phyloP scores from a whole-genome alignment of 2,888 invertebrate species.

The Polyploca ridens region DNA sequence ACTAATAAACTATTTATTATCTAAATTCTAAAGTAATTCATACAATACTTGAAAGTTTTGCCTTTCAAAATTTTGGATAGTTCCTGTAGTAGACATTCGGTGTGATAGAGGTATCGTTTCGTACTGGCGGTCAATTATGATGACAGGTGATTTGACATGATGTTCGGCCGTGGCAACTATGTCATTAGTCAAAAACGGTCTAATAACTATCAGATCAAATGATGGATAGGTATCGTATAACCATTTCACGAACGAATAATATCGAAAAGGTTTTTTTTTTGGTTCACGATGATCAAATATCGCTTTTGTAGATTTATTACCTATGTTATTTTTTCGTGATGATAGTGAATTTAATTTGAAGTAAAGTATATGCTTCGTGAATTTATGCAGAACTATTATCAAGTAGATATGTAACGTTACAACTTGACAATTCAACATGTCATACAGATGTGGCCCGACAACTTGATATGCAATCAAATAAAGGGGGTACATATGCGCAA shows the following conservation, averaged over 20 bases:
- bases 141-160: too few relatives aligned
- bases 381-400: slow-evolving; percentile 12
- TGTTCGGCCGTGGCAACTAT: too few relatives aligned
- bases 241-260: slow-evolving; percentile 24
- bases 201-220: too few relatives aligned
- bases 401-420: slow-evolving; percentile 24
- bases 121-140: too few relatives aligned
- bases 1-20: too few relatives aligned
- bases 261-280: neutral
- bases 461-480: slow-evolving; percentile 54
- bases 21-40: too few relatives aligned
- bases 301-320: too few relatives aligned
- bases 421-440: slow-evolving; percentile 37
- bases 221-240: slow-evolving; percentile 28
- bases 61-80: too few relatives aligned
- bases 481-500: slow-evolving; percentile 67
- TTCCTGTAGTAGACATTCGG: too few relatives aligned
- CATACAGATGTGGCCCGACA: slow-evolving; percentile 29
- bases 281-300: neutral
- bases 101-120: too few relatives aligned
- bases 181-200: neutral
- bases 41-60: too few relatives aligned
- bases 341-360: neutral
- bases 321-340: neutral
- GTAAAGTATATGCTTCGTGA: neutral